A percentile compares a stretch with the other conserved stretches of the same genome.
Conservation (phyloP, 2,888 invertebrate species). For the Orchestes rusci region DNA sequence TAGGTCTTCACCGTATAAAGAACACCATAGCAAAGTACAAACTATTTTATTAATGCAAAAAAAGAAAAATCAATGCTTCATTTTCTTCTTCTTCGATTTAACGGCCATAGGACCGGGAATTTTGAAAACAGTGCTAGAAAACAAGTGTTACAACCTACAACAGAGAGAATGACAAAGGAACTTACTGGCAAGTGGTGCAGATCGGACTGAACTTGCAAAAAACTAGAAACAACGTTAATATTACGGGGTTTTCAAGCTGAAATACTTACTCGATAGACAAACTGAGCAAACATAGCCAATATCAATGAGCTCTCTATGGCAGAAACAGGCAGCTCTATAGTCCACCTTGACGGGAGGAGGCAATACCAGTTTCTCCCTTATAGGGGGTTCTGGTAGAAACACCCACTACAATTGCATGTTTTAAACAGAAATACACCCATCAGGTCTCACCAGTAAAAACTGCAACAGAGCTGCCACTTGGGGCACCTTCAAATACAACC, state of each 20-base stretch:
- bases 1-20: too few species aligned
- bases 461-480: conserved; percentile 80
- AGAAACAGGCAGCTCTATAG: conserved; percentile 96
- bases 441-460: conserved; percentile 67
- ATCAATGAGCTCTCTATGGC: conserved; percentile 90
- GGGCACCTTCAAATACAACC: conserved; percentile 82
- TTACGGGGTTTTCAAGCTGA: too few species aligned
- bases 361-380: conserved; percentile 73
- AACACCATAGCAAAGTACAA: too few species aligned
- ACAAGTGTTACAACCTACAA: conserved; percentile 14
- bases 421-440: neutral
- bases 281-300: conserved; percentile 97
- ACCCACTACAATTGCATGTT: conserved; percentile 63
- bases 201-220: conserved; percentile 97
- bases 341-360: conserved; percentile 90
- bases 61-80: conserved; percentile 45
- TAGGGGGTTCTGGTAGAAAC: conserved; percentile 78
- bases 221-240: conserved; percentile 54
- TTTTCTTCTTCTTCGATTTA: conserved; percentile 77
- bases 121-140: conserved; percentile 82
- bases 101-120: conserved; percentile 72
- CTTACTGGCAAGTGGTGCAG: conserved; percentile 95
- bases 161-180: conserved; percentile 38
- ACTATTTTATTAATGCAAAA: too few species aligned
- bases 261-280: conserved; percentile 86